Base-by-base conservation (phyloP, 2,113 vertebrate genomes). In the Cyanistes caeruleus region DNA sequence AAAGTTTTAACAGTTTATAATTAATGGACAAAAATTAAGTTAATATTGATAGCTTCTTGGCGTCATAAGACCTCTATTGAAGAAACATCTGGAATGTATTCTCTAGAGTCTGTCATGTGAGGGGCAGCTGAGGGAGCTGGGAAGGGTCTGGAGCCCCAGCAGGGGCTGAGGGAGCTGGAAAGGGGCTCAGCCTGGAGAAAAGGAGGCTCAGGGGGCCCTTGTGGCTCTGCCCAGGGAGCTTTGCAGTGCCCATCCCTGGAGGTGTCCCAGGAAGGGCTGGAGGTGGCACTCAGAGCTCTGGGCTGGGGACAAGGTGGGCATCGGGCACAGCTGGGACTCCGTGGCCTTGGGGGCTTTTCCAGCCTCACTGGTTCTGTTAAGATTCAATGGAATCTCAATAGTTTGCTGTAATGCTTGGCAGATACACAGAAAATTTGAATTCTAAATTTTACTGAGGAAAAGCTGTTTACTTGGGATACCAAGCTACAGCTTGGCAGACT, bases 331-430 rank as follows among this genome's bases (percentile, higher is more conserved):
- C 28, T 25, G 8, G 53, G 23, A 3, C 69, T 60, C 3, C 0
- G 3, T 13, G 48, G n/a, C 0, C 62, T 82, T 0, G 11, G 9
- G n/a, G 9, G 20, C 1, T 69, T 69, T 21, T 9, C 35, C 79
- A 69, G 0, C 14, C 21, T 4, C 0, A 22, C 0, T 10, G 13
- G 6, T 10, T 22, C n/a, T 77, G 39, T 82, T n/a, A 90, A 30
- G 58, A 55, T 77, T 59, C 51, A 79, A 4, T 79, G 69, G n/a
- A 60, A 63, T 79, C 39, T 89, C 41, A 53, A 0, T 37, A 72
- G 51, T 4, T 63, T 82, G 21, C 31, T 51, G 15, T 41, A 51
- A 64, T 46, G 7, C 8, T 48, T 83, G 51, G 46, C 73, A 89
- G 15, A 89, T 22, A 59, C 84, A 83, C n/a, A 77, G 48, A 55